Conservation (phyloP, 2,888 invertebrate species). For the Thymelicus acteon region DNA sequence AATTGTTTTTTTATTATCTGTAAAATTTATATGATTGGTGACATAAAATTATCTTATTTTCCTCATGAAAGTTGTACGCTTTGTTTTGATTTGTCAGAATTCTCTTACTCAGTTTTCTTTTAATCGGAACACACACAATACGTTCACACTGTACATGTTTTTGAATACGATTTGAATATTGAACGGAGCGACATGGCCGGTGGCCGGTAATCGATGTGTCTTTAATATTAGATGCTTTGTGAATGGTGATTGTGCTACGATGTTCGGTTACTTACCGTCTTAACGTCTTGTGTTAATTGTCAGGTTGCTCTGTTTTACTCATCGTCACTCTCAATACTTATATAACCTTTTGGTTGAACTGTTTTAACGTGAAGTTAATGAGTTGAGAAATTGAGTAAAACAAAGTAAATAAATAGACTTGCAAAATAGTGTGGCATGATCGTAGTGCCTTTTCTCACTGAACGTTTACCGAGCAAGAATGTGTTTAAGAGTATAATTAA, state of each 20-base stretch:
- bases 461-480: slow-evolving; percentile 21
- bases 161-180: neutral
- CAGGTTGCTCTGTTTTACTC: slow-evolving; percentile 38
- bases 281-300: slow-evolving; percentile 11
- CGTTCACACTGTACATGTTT: slow-evolving; percentile 41
- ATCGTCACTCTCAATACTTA: neutral
- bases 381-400: slow-evolving; percentile 18
- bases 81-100: neutral
- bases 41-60: neutral
- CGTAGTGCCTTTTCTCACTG: slow-evolving; percentile 26
- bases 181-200: slow-evolving; percentile 3
- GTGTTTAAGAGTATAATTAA: neutral
- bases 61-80: neutral
- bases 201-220: slow-evolving; percentile 10
- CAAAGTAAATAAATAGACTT: slow-evolving; percentile 23
- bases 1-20: no score
- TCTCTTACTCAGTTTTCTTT: neutral
- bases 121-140: slow-evolving; percentile 37
- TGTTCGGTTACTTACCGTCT: slow-evolving; percentile 2
- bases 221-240: slow-evolving; percentile 58
- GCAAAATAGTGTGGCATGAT: slow-evolving; percentile 39
- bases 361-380: neutral
- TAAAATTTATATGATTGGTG: no score
- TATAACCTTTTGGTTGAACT: no score
- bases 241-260: slow-evolving; percentile 60